phyloP scores from a whole-genome alignment of 64 coral and sea anemone genomes.

The Orbicella faveolata region DNA sequence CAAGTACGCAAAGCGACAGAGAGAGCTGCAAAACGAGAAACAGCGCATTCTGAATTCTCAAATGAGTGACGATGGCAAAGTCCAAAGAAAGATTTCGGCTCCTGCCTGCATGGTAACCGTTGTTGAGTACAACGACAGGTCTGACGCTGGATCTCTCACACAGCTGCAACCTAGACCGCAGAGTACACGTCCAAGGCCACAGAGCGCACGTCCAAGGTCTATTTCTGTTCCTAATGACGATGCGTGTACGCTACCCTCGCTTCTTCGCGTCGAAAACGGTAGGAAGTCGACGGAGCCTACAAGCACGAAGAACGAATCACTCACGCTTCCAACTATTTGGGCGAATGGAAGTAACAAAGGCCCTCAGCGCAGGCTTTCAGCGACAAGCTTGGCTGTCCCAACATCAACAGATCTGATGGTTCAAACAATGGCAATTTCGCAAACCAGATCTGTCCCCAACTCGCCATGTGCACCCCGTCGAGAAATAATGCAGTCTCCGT shows the following conservation, averaged over 20 bases:
- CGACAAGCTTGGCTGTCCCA: background rate
- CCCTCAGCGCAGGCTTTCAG: background rate
- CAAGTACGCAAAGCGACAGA: constrained; percentile 7
- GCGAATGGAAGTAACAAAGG: background rate
- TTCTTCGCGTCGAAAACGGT: background rate
- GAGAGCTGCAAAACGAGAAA: constrained; percentile 13
- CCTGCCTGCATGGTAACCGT: background rate
- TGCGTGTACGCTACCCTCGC: background rate
- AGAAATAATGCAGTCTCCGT: too few species aligned
- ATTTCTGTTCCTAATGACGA: background rate
- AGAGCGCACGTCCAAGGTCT: background rate
- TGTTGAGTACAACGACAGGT: background rate
- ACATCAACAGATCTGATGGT: background rate
- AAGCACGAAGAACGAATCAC: background rate
- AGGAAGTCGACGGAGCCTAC: background rate
- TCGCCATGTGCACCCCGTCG: background rate
- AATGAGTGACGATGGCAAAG: background rate
- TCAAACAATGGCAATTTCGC: background rate
- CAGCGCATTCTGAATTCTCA: background rate
- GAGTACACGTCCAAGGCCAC: background rate
- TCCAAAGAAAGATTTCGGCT: constrained; percentile 10
- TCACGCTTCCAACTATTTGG: background rate
- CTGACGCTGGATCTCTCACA: background rate
- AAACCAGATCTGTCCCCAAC: constrained; percentile 1
- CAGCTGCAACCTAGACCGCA: background rate